A percentile compares a stretch with the other conserved stretches of the same genome.
phyloP scores from a whole-genome alignment of 1,140 invertebrate genomes.

The Gerris buenoi region DNA sequence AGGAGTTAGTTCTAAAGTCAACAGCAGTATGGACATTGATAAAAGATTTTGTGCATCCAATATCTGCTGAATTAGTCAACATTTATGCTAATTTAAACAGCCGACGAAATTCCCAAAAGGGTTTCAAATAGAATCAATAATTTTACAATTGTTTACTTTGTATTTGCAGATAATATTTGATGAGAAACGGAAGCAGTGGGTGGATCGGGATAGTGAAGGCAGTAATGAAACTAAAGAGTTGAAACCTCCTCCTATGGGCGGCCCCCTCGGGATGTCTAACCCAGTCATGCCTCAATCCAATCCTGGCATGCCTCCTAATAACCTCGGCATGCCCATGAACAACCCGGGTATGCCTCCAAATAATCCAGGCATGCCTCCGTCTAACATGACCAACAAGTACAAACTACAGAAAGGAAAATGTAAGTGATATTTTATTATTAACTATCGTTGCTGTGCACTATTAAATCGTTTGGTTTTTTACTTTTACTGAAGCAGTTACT shows the following conservation, averaged over 20 bases:
- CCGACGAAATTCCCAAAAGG: background rate
- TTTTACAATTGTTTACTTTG: background rate
- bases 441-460: too few species aligned
- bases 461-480: too few species aligned
- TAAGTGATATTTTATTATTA: too few species aligned
- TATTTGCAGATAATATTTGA: slow-evolving; percentile 77
- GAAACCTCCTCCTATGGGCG: slow-evolving; percentile 57
- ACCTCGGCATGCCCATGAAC: slow-evolving; percentile 16
- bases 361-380: slow-evolving; percentile 27
- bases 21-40: background rate
- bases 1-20: background rate
- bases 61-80: too few species aligned
- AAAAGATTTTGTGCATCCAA: too few species aligned
- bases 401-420: slow-evolving; percentile 57
- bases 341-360: slow-evolving; percentile 20
- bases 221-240: slow-evolving; percentile 34
- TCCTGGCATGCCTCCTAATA: slow-evolving; percentile 23
- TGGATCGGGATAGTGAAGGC: slow-evolving; percentile 49
- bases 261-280: slow-evolving; percentile 7
- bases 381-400: slow-evolving; percentile 45
- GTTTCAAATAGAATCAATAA: background rate
- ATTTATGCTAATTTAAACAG: background rate
- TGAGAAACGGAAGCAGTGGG: slow-evolving; percentile 64
- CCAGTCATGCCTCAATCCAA: slow-evolving; percentile 17
- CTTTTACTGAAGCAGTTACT: too few species aligned